Percentiles rank a stretch among this genome's conserved stretches.
phyloP scores from a whole-genome alignment of 2,113 vertebrate species.

The Ptilonorhynchus violaceus region DNA sequence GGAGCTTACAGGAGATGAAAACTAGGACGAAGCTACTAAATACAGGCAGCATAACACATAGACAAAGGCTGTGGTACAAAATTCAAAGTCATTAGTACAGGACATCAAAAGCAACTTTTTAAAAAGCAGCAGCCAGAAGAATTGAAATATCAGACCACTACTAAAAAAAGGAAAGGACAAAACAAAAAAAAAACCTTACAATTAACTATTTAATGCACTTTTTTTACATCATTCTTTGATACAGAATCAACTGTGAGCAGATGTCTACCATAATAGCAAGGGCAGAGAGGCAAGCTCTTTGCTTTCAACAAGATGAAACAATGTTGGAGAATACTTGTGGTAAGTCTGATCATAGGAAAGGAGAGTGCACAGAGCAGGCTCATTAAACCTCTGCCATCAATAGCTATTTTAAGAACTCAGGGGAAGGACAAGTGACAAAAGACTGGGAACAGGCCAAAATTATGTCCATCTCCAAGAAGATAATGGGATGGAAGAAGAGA shows the following conservation, averaged over 20 bases:
- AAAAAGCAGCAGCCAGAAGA: background rate
- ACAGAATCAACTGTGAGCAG: background rate
- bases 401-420: background rate
- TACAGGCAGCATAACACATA: background rate
- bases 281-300: background rate
- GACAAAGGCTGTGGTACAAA: background rate
- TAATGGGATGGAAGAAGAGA: background rate
- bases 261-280: background rate
- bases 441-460: background rate
- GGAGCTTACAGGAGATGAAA: background rate
- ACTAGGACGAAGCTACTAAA: background rate
- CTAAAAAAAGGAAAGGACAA: background rate
- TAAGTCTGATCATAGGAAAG: background rate
- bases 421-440: background rate
- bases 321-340: background rate
- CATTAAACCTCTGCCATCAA: background rate
- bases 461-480: background rate
- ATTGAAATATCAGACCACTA: background rate
- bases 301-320: background rate
- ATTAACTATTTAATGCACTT: background rate
- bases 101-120: background rate
- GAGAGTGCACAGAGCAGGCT: background rate
- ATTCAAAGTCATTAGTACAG: background rate
- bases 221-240: background rate
- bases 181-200: background rate